Percentiles rank a stretch among this genome's conserved stretches.
These are phyloP conservation scores for Equus przewalskii DNA, from an alignment of 2,113 vertebrate genomes.

Conservation along the genomic window DNA sequence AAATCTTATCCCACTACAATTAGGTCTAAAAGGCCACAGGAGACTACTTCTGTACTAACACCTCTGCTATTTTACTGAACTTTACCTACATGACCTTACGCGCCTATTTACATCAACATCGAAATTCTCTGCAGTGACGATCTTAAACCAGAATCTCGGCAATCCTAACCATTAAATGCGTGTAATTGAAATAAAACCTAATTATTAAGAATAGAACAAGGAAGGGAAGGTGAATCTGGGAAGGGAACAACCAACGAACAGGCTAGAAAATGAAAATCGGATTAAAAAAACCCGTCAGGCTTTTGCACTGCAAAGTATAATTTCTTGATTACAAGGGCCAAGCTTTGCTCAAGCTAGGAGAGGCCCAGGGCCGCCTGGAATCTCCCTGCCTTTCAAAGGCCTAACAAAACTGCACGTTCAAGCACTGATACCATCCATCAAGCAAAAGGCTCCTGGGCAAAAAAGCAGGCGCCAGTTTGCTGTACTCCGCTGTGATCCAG, in stretches of 20 bases:
- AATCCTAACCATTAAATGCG: not conserved
- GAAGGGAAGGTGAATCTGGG: not conserved
- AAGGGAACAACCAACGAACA: not conserved
- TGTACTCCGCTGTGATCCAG: conserved; percentile 53
- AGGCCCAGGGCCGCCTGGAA: conserved; percentile 12
- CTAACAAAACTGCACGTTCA: conserved; percentile 73
- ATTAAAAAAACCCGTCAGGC: not conserved
- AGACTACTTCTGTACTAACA: no score
- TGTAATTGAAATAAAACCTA: not conserved
- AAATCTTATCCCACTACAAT: not conserved
- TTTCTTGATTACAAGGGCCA: conserved; percentile 68
- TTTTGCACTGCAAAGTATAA: conserved; percentile 36
- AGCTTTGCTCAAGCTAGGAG: not conserved
- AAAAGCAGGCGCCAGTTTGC: conserved; percentile 55
- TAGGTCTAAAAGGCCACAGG: not conserved
- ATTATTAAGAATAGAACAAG: not conserved
- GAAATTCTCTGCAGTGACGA: conserved; percentile 1
- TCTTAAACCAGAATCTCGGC: conserved; percentile 19
- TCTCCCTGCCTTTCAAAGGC: conserved; percentile 67
- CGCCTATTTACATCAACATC: conserved; percentile 55
- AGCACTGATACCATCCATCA: conserved; percentile 74
- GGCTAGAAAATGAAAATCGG: not conserved
- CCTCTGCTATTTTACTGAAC: conserved; percentile 67
- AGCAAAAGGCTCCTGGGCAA: conserved; percentile 77
- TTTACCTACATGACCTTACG: rapidly evolving